phyloP scores from a whole-genome alignment of 1,140 invertebrate genomes.

The Platorchestia sp. region DNA sequence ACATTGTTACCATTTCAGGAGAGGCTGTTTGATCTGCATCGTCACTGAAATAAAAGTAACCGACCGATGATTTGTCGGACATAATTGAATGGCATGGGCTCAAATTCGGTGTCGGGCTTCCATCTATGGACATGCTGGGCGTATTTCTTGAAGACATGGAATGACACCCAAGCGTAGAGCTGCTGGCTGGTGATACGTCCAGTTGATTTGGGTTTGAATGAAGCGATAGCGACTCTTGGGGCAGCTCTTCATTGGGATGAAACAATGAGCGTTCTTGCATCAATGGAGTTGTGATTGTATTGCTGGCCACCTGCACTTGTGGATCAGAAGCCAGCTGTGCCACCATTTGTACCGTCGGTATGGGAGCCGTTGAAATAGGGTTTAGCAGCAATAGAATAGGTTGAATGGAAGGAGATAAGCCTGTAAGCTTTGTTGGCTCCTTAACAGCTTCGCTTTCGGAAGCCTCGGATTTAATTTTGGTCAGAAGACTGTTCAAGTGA shows the following conservation, averaged over 20 bases:
- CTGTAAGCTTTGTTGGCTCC: not conserved
- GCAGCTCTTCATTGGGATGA: not conserved
- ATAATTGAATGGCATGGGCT: constrained; percentile 12
- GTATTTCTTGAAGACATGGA: not conserved
- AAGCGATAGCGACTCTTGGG: not conserved
- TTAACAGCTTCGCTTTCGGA: not conserved
- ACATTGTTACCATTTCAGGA: not conserved
- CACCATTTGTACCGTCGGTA: constrained; percentile 11
- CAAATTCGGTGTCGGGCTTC: not conserved
- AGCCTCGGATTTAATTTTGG: not conserved
- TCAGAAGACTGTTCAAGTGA: constrained; percentile 6
- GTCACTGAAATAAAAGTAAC: constrained; percentile 13
- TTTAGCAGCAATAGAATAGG: constrained; percentile 13
- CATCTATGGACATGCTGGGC: not conserved
- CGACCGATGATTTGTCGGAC: not conserved
- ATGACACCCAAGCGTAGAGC: not conserved
- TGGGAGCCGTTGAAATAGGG: not conserved
- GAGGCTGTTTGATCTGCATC: not conserved
- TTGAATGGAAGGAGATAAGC: not conserved
- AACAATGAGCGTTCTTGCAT: not conserved
- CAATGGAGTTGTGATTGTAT: not conserved
- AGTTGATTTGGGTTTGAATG: not conserved
- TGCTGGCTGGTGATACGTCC: not conserved
- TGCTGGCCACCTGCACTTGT: not conserved
- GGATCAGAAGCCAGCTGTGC: not conserved